Conservation (phyloP, 2,888 invertebrate genomes). For the Chamaedrilus cognettii region DNA sequence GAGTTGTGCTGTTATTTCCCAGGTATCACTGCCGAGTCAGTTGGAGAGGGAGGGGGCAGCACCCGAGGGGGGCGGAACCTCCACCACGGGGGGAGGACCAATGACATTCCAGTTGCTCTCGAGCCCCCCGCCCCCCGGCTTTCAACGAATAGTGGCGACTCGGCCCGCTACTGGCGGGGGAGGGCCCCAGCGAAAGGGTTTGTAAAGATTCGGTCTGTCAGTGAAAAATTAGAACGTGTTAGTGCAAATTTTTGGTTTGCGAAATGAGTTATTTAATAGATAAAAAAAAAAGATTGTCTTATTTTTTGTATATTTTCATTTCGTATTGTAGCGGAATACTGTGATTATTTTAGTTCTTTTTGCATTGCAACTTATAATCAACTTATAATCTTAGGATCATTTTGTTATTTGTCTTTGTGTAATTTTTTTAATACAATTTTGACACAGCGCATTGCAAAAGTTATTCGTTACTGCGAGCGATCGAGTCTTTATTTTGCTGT, state of each 20-base stretch:
- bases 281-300: neutral
- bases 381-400: too few relatives aligned
- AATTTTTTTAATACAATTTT: too few relatives aligned
- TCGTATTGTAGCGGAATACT: neutral
- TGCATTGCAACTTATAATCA: too few relatives aligned
- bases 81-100: neutral
- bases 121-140: neutral
- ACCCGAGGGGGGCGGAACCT: neutral
- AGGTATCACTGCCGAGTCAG: constrained; percentile 66
- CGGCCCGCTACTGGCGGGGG: neutral
- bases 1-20: too few relatives aligned
- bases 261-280: neutral
- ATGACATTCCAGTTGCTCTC: neutral
- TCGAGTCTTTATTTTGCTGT: too few relatives aligned
- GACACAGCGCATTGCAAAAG: too few relatives aligned
- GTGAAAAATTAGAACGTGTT: too few relatives aligned
- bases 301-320: neutral
- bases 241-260: too few relatives aligned
- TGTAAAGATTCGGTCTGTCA: neutral
- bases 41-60: constrained; percentile 41
- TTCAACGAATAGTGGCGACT: neutral
- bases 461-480: too few relatives aligned
- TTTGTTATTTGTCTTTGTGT: too few relatives aligned
- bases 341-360: too few relatives aligned
- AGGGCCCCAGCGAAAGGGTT: neutral